A percentile compares a stretch with the other conserved stretches of the same genome.
Evolutionary conservation across 2,888 invertebrate species (phyloP).

Genomic region (Apamea monoglypha): DNA sequence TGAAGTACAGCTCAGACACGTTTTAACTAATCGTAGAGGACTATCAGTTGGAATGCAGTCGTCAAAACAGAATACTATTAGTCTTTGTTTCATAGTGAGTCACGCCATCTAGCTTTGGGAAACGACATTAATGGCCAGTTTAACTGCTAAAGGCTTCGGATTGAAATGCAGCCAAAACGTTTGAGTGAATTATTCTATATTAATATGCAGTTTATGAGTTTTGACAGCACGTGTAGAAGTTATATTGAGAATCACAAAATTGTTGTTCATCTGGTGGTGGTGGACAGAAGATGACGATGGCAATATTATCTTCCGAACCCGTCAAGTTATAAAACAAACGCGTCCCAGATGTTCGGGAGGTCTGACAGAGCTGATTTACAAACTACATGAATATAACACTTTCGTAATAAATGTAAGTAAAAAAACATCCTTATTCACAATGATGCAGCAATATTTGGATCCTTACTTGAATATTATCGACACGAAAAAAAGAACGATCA

Average conservation of each 20-base stretch:
- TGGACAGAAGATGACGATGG: neutral
- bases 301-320: neutral
- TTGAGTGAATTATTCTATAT: constrained; percentile 19
- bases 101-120: constrained; percentile 57
- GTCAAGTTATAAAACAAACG: neutral
- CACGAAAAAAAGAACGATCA: neutral
- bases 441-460: constrained; percentile 15
- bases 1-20: neutral
- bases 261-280: neutral
- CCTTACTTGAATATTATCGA: neutral
- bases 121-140: constrained; percentile 26
- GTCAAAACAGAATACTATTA: constrained; percentile 20
- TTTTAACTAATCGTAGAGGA: neutral
- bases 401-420: neutral
- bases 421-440: constrained; percentile 15
- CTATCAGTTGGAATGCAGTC: constrained; percentile 16
- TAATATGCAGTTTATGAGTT: neutral
- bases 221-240: neutral
- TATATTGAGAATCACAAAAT: neutral
- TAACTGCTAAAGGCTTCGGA: constrained; percentile 22
- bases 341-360: neutral
- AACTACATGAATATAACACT: constrained; percentile 7
- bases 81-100: constrained; percentile 26
- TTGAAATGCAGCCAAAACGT: constrained; percentile 52
- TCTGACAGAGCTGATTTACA: neutral